Evolutionary conservation across 2,888 invertebrate genomes (phyloP).

Genomic region (Drosophila acutilabella): DNA sequence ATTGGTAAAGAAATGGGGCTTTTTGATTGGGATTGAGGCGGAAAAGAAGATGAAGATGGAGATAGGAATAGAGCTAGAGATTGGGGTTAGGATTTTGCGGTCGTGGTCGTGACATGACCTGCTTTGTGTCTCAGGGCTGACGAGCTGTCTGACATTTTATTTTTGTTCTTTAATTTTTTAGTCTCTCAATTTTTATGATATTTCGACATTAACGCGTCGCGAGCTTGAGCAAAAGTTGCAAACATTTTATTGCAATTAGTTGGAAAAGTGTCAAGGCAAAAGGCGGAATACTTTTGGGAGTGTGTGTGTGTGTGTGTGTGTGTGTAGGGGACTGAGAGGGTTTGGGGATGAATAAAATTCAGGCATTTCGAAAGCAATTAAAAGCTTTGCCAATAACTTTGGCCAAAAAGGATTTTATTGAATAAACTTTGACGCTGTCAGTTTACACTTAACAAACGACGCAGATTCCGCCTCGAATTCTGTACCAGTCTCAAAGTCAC

Average conservation of each 20-base stretch:
- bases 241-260: constrained; percentile 68
- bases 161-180: background rate
- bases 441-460: constrained; percentile 11
- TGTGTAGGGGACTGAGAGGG: too few relatives aligned
- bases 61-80: constrained; percentile 1
- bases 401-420: constrained; percentile 61
- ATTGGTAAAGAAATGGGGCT: background rate
- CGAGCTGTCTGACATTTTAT: constrained; percentile 40
- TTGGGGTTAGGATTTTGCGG: background rate
- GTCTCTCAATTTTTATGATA: constrained; percentile 14
- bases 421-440: constrained; percentile 58
- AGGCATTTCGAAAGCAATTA: constrained; percentile 57
- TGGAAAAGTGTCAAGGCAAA: constrained; percentile 39
- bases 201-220: constrained; percentile 43
- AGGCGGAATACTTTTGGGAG: background rate
- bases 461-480: too few relatives aligned
- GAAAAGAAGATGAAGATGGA: background rate
- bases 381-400: constrained; percentile 65
- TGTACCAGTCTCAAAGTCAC: constrained; percentile 27
- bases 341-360: constrained; percentile 24
- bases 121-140: constrained; percentile 31
- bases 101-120: constrained; percentile 1
- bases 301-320: background rate
- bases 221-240: constrained; percentile 20
- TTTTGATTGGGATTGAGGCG: constrained; percentile 3